Evolutionary conservation across 2,113 vertebrate genomes (phyloP).

Genomic region (Ophiodon elongatus): DNA sequence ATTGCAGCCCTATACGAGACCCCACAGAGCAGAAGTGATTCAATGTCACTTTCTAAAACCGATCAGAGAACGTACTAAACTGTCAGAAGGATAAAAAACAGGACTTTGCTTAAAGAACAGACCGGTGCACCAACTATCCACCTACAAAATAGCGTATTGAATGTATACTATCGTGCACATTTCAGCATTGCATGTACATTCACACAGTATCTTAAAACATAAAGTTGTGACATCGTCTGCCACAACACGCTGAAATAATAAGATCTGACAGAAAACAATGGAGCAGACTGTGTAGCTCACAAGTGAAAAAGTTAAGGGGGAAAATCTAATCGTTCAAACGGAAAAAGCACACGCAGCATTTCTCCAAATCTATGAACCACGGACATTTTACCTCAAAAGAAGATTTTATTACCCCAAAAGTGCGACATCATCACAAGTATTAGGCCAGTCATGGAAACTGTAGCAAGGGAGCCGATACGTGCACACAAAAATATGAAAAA

Average conservation of each 20-base stretch:
- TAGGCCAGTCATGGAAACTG: constrained; percentile 2
- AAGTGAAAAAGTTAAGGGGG: constrained; percentile 23
- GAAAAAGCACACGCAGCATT: constrained; percentile 37
- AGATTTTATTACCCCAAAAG: constrained; percentile 20
- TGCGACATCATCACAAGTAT: constrained; percentile 25
- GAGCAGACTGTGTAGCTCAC: neutral
- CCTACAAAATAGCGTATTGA: neutral
- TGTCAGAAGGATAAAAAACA: no score
- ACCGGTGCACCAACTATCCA: neutral
- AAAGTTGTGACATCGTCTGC: neutral
- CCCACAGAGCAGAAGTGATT: no score
- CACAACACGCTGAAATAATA: neutral
- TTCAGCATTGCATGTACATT: neutral
- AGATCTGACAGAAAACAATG: constrained; percentile 29
- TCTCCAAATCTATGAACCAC: constrained; percentile 24
- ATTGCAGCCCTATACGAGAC: neutral
- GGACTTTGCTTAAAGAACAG: neutral
- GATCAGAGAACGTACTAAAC: neutral
- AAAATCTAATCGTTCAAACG: constrained; percentile 24
- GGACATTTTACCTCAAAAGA: constrained; percentile 28
- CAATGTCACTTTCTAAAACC: neutral
- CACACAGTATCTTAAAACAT: neutral
- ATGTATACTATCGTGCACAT: neutral
- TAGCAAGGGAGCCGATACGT: neutral
- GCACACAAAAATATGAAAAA: neutral